Evolutionary conservation across 2,797 vertebrate species (phyloP).

Genomic region (Chaetophractus vellerosus): DNA sequence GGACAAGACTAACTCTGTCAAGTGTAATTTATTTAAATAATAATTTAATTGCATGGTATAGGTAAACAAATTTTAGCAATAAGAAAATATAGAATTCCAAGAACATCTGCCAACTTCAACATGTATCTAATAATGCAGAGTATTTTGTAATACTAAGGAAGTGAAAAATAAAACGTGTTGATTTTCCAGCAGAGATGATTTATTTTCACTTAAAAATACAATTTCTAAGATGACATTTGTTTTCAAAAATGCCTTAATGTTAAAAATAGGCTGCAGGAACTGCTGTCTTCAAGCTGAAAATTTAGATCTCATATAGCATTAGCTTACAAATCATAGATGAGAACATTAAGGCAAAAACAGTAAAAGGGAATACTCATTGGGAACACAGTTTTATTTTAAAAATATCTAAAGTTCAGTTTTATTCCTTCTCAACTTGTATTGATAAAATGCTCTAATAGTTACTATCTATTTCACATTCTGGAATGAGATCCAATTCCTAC

Average conservation of each 20-base stretch:
- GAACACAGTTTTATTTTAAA: constrained; percentile 77
- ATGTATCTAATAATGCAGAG: constrained; percentile 23
- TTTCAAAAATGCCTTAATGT: constrained; percentile 60
- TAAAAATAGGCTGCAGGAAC: constrained; percentile 80
- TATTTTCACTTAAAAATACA: constrained; percentile 85
- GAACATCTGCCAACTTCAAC: constrained; percentile 43
- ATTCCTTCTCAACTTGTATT: constrained; percentile 49
- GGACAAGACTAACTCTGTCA: constrained; percentile 50
- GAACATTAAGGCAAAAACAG: constrained; percentile 73
- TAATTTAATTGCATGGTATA: constrained; percentile 48
- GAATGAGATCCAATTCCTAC: constrained; percentile 16
- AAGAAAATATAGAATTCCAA: constrained; percentile 70
- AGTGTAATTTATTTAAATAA: constrained; percentile 77
- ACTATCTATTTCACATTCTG: constrained; percentile 53
- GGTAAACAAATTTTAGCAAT: constrained; percentile 44
- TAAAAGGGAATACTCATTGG: constrained; percentile 59
- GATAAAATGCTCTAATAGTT: constrained; percentile 60
- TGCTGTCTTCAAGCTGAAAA: constrained; percentile 68
- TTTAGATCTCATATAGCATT: constrained; percentile 64
- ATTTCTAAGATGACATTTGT: constrained; percentile 74
- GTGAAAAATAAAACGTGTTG: constrained; percentile 61
- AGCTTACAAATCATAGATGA: constrained; percentile 68
- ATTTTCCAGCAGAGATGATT: constrained; percentile 70
- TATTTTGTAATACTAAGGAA: constrained; percentile 55
- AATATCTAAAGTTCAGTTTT: constrained; percentile 68